Conservation (phyloP, 2,888 invertebrate species). For the Terebella lapidaria region DNA sequence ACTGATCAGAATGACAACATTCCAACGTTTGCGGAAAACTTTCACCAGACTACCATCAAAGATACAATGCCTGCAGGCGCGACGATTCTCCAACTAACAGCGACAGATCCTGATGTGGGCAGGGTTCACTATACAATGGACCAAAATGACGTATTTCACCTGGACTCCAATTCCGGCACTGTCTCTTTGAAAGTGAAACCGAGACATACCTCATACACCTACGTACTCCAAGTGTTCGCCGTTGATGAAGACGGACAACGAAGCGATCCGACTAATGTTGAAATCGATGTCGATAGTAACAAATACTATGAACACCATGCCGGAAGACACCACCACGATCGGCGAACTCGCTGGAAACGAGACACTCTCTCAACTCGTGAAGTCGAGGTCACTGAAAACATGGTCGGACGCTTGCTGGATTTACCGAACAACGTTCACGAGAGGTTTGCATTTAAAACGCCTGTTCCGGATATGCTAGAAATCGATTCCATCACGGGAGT, state of each 20-base stretch:
- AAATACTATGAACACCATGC: background rate
- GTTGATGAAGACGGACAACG: constrained; percentile 10
- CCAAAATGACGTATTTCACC: constrained; percentile 15
- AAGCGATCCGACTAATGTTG: constrained; percentile 15
- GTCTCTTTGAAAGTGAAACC: constrained; percentile 12
- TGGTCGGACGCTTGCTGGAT: constrained; percentile 9
- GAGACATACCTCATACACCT: constrained; percentile 4
- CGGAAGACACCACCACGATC: background rate
- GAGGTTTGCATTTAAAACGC: constrained; percentile 22
- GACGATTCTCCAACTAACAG: constrained; percentile 11
- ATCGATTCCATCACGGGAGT: constrained; percentile 17
- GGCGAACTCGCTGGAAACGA: constrained; percentile 3
- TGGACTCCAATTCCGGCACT: constrained; percentile 11
- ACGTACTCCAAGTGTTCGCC: constrained; percentile 14
- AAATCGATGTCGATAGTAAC: constrained; percentile 13
- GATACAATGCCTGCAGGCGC: constrained; percentile 10
- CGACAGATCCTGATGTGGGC: constrained; percentile 17
- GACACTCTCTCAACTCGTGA: constrained; percentile 7
- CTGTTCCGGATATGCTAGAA: constrained; percentile 18
- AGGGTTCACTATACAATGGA: constrained; percentile 14
- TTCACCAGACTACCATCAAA: constrained; percentile 7
- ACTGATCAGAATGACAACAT: constrained; percentile 97
- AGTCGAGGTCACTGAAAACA: constrained; percentile 16
- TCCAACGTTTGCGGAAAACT: constrained; percentile 66
- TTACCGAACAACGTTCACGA: constrained; percentile 15